Evolutionary conservation across 2,888 invertebrate species (phyloP), one percentile per base, ranked within the genome.

Genomic region (Axea sp.): DNA sequence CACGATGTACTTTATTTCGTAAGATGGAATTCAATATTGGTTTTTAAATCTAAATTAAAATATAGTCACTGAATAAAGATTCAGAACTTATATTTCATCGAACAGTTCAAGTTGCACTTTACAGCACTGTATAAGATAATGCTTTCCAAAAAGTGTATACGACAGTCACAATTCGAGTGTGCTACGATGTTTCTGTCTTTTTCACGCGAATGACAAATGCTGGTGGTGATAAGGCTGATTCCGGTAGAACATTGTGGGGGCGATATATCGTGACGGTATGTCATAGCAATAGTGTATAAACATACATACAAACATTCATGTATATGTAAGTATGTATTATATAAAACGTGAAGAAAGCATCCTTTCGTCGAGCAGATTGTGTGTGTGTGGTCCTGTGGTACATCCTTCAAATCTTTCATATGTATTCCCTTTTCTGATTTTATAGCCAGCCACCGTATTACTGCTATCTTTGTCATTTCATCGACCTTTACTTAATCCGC

Each of bases 201-300:
- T 49, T 57, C 47, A 37, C 49, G 4, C 4, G 62, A 73, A 73
- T 73, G 73, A 73, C 73, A 73, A 73, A 73, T 73, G 57, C 68
- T 62, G 35, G 55, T 6, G 43, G 31, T 73, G 73, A 73, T 68
- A 68, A 68, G 55, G 37, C 37, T 73, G 73, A 62, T 67, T 73
- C 73, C 73, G 55, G 73, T 73, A 73, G 60, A 67, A 55, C 67
- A 30, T 49, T 57, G 60, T 55, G 73, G 65, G 59, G 69, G 74
- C 59, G 64, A 65, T 51, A 45, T 11, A 47, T 55, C 51, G 55
- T 31, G 28, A 53, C 41, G 41, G 6, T 68, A 33, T 74, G 74
- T 75, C 74, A 30, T 53, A 60, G 69, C 71, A 71, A 74, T 74
- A 65, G 59, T 69, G 65, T 69, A 74, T 73, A 67, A 55, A 67